phyloP scores from a whole-genome alignment of 2,113 vertebrate genomes.

The Platichthys flesus region DNA sequence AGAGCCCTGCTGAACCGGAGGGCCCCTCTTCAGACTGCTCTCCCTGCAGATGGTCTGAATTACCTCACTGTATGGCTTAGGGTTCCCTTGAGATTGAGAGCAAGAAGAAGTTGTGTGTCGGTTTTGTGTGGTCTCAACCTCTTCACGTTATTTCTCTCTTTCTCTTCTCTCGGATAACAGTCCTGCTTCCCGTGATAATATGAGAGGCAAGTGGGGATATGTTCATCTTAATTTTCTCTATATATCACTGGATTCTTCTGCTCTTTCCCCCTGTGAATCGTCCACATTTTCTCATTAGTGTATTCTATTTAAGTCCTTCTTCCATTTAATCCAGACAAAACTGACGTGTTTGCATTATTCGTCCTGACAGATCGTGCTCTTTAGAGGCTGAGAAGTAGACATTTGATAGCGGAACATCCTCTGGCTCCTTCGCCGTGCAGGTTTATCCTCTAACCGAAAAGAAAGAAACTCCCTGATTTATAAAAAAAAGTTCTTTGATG shows the following conservation, averaged over 20 bases:
- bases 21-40: constrained; percentile 31
- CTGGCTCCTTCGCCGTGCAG: constrained; percentile 9
- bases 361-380: constrained; percentile 39
- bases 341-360: constrained; percentile 31
- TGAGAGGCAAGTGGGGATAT: not conserved
- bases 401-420: constrained; percentile 48
- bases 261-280: not conserved
- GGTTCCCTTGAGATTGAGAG: constrained; percentile 53
- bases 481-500: constrained; percentile 55
- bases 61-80: constrained; percentile 62
- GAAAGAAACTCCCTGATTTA: constrained; percentile 44
- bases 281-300: not conserved
- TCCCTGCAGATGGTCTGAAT: constrained; percentile 71
- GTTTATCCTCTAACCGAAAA: constrained; percentile 17
- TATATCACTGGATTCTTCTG: not conserved
- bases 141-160: constrained; percentile 28
- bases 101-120: constrained; percentile 39
- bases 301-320: not conserved
- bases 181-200: constrained; percentile 6
- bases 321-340: constrained; percentile 8
- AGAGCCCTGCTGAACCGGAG: constrained; percentile 41
- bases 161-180: constrained; percentile 28
- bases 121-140: constrained; percentile 71
- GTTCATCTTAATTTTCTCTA: constrained; percentile 7
- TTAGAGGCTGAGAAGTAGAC: constrained; percentile 21